Percentiles rank a stretch among this genome's conserved stretches.
phyloP scores from a whole-genome alignment of 1,140 invertebrate genomes.

The Bombyx mandarina region DNA sequence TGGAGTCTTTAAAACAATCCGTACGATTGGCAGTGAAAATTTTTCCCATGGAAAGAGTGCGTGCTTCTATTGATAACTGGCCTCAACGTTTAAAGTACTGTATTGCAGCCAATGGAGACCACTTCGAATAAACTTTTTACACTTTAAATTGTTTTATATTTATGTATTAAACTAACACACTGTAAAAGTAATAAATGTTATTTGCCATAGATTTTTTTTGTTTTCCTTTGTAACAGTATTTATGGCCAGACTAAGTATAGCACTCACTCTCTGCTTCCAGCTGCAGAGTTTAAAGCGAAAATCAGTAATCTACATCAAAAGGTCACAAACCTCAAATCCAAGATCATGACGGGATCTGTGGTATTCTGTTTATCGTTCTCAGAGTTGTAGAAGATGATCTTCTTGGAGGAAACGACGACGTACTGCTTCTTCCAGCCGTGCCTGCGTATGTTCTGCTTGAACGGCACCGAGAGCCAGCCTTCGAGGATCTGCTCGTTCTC shows the following conservation, averaged over 20 bases:
- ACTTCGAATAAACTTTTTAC: no score
- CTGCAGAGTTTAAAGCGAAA: background rate
- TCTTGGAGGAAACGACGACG: conserved; percentile 96
- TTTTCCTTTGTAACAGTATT: no score
- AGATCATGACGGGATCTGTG: conserved; percentile 92
- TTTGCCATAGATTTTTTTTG: no score
- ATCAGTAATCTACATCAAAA: background rate
- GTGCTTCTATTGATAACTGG: no score
- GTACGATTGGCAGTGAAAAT: no score
- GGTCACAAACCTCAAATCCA: conserved; percentile 89
- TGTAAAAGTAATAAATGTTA: no score
- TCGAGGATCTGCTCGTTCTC: conserved; percentile 88
- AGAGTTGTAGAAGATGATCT: conserved; percentile 97
- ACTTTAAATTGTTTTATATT: no score
- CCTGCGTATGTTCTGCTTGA: conserved; percentile 94
- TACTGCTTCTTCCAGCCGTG: conserved; percentile 98
- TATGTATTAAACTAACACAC: no score
- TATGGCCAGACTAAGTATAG: background rate
- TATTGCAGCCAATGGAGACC: no score
- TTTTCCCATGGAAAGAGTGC: no score
- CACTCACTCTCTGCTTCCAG: background rate
- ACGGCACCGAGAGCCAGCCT: conserved; percentile 96
- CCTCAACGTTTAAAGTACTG: no score
- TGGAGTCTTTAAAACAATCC: no score
- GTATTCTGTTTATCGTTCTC: conserved; percentile 94